Evolutionary conservation across 2,888 invertebrate genomes (phyloP).

Genomic region (Tupiocoris notatus): DNA sequence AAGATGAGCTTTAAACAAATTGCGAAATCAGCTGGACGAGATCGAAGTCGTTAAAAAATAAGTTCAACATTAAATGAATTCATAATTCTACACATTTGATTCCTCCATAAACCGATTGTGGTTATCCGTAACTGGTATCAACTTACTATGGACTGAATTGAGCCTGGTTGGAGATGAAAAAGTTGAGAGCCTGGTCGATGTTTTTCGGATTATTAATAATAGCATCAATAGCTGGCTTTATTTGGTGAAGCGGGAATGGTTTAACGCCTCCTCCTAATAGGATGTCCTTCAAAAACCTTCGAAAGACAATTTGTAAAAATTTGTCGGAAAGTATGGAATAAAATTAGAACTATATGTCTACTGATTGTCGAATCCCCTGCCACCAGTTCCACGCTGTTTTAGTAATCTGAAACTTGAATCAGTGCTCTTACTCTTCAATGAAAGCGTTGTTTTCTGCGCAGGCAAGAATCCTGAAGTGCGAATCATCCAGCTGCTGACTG

Average conservation of each 20-base stretch:
- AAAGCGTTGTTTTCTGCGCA: no score
- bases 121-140: no score
- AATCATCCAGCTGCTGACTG: background rate
- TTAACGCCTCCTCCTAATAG: background rate
- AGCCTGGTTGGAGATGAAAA: conserved; percentile 25
- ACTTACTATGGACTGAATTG: conserved; percentile 10
- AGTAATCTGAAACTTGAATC: no score
- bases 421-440: no score
- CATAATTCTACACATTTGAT: no score
- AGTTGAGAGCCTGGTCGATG: conserved; percentile 13
- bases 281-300: background rate
- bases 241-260: conserved; percentile 8
- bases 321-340: no score
- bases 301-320: conserved; percentile 6
- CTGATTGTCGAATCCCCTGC: no score
- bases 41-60: background rate
- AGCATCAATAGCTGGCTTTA: conserved; percentile 9
- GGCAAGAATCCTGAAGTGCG: conserved; percentile 9
- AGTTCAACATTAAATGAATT: background rate
- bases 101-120: no score
- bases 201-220: conserved; percentile 16
- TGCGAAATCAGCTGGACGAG: no score
- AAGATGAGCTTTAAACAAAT: no score
- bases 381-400: no score
- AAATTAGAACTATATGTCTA: no score